Base-by-base conservation (phyloP, 2,888 invertebrate species). In the Cabera pusaria region DNA sequence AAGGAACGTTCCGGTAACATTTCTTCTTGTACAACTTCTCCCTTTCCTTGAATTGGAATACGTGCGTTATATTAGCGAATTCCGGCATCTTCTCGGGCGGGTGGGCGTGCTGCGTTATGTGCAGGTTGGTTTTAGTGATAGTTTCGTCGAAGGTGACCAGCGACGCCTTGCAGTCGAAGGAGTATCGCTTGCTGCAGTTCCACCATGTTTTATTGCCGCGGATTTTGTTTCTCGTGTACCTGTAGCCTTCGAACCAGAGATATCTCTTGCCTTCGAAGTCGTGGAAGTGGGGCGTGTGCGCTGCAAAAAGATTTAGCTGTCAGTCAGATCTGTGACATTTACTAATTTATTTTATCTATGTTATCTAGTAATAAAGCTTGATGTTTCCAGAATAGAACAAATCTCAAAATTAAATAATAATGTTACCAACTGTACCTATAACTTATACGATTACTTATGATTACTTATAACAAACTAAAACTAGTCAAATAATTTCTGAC, bases 91-190 rank as follows among this genome's bases (percentile, higher is more conserved):
- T 21, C 5, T 29, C 38, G 3, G 38, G 38, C 6, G 12, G 6
- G 5, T 44, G 48, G 2, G 14, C 32, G 24, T 44, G 48, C 0
- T 24, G 1, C 5, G 18, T 23, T 3, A 39, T 33, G 9, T 32
- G 20, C n/a, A 12, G 1, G 18, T 44, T 18, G n/a, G 20, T 33
- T 20, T 48, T 12, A 17, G n/a, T 11, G 21, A 31, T 11, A 6
- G 6, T 38, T n/a, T 68, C 48, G 6, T 59, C 49, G 6, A 39
- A 46, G 0, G 72, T 73, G 1, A 64, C 49, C 4, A 73, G 45
- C 1, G 63, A 59, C 1, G 63, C 72, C 16, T 51, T 59, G 23
- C 75, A 74, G 2, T 33, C 20, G 12, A 6, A 28, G 16, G 37
- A 19, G 24, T 37, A 24, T 14, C 42, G 23, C 10, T 48, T 43